phyloP scores from a whole-genome alignment of 2,113 vertebrate species.

The Cinclus cinclus region DNA sequence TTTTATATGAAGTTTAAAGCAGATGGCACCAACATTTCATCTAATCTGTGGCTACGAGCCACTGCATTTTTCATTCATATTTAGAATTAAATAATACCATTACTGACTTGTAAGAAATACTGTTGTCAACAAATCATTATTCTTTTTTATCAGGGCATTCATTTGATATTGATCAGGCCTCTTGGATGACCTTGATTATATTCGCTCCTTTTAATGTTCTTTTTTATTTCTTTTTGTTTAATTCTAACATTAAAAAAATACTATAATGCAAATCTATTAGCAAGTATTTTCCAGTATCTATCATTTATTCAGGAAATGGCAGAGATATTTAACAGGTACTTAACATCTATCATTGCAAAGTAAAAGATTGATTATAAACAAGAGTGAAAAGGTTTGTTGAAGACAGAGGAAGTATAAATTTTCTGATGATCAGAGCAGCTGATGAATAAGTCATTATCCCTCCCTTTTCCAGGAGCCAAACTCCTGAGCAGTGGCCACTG shows the following conservation, averaged over 20 bases:
- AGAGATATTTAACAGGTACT: constrained; percentile 53
- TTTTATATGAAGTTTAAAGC: not conserved
- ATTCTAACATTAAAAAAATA: not conserved
- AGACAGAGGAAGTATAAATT: constrained; percentile 31
- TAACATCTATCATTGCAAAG: constrained; percentile 28
- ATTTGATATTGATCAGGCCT: not conserved
- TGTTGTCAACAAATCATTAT: not conserved
- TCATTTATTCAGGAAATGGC: constrained; percentile 30
- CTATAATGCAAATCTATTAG: not conserved
- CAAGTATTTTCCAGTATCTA: constrained; percentile 16
- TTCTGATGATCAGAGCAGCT: not conserved
- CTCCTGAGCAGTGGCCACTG: not conserved
- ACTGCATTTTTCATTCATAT: not conserved
- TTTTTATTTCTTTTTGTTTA: not conserved
- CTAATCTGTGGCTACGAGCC: not conserved
- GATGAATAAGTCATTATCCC: constrained; percentile 54
- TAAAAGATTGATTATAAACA: constrained; percentile 48
- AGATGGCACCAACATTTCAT: not conserved
- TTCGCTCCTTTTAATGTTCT: not conserved
- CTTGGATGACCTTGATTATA: not conserved
- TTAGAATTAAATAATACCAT: not conserved
- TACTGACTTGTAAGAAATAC: not conserved
- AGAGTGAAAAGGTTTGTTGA: constrained; percentile 24
- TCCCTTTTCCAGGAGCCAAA: not conserved
- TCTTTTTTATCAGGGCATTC: not conserved